A percentile compares a stretch with the other conserved stretches of the same genome.
Evolutionary conservation across 1,140 invertebrate genomes (phyloP).

Genomic region (Drosophila elegans): DNA sequence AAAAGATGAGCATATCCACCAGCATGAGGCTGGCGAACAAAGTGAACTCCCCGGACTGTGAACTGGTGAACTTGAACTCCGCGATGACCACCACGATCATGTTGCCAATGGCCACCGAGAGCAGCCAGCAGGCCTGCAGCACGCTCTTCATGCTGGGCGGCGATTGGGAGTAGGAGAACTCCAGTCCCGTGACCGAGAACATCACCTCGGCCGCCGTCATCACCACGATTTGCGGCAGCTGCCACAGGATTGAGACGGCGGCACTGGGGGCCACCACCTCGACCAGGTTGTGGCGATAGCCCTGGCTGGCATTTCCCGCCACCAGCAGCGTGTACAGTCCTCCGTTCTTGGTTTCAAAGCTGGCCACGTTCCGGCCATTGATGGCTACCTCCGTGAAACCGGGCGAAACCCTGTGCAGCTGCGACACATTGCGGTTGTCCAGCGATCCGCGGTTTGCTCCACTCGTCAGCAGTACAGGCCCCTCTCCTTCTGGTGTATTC

Average conservation of each 20-base stretch:
- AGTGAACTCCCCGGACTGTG: constrained; percentile 91
- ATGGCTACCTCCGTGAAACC: constrained; percentile 84
- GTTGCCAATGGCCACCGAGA: constrained; percentile 96
- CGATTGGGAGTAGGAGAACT: constrained; percentile 96
- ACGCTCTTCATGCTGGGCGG: constrained; percentile 96
- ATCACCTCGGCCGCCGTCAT: constrained; percentile 93
- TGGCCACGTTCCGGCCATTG: constrained; percentile 60
- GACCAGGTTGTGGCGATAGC: constrained; percentile 45
- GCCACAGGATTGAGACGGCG: constrained; percentile 91
- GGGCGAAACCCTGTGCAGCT: constrained; percentile 82
- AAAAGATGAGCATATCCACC: constrained; percentile 92
- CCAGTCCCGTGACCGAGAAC: constrained; percentile 96
- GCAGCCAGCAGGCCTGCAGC: constrained; percentile 94
- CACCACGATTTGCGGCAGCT: constrained; percentile 94
- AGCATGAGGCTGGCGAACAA: constrained; percentile 94
- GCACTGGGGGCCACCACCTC: constrained; percentile 88
- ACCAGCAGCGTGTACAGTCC: constrained; percentile 87
- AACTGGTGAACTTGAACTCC: constrained; percentile 71
- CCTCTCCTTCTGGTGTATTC: constrained; percentile 53
- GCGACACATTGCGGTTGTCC: constrained; percentile 64
- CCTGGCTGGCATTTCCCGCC: constrained; percentile 87
- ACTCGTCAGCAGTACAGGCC: constrained; percentile 38
- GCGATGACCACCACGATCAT: constrained; percentile 94
- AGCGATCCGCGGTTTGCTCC: not conserved
- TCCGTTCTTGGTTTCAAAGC: constrained; percentile 85